Percentiles rank a stretch among this genome's conserved stretches.
Conservation (phyloP, 2,797 vertebrate genomes). For the Fratercula arctica region DNA sequence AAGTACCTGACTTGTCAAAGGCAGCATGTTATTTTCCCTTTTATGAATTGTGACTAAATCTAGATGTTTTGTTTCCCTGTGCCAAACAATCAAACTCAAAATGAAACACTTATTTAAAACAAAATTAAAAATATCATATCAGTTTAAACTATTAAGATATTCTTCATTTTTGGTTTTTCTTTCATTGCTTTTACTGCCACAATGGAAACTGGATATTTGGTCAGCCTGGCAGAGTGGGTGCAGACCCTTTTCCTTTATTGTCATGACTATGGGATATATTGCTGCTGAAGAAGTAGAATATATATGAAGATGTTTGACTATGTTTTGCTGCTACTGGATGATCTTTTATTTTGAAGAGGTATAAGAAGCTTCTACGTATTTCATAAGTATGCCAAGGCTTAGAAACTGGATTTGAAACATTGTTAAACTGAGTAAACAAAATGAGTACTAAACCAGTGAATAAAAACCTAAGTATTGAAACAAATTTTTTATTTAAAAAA, state of each 20-base stretch:
- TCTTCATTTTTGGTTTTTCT: rapidly evolving
- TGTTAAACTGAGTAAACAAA: not conserved
- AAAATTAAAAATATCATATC: not conserved
- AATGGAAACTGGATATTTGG: not conserved
- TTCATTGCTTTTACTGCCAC: not conserved
- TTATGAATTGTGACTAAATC: not conserved
- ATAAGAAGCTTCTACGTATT: not conserved
- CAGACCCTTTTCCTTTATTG: not conserved
- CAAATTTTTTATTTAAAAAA: not conserved
- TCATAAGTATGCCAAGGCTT: not conserved
- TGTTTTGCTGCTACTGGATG: not conserved
- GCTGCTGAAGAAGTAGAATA: not conserved
- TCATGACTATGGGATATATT: not conserved
- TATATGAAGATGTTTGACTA: not conserved
- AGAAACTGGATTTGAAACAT: not conserved
- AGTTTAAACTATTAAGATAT: not conserved
- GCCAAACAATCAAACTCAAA: not conserved
- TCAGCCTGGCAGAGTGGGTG: not conserved
- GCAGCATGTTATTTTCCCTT: not conserved
- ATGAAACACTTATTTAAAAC: not conserved
- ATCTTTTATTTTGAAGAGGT: not conserved
- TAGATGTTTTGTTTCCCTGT: not conserved
- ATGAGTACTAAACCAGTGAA: not conserved
- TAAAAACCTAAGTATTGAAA: not conserved
- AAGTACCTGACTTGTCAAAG: not conserved